Evolutionary conservation across 2,888 invertebrate genomes (phyloP), one percentile per base, ranked within the genome.

Genomic region (Rhagonycha lutea): DNA sequence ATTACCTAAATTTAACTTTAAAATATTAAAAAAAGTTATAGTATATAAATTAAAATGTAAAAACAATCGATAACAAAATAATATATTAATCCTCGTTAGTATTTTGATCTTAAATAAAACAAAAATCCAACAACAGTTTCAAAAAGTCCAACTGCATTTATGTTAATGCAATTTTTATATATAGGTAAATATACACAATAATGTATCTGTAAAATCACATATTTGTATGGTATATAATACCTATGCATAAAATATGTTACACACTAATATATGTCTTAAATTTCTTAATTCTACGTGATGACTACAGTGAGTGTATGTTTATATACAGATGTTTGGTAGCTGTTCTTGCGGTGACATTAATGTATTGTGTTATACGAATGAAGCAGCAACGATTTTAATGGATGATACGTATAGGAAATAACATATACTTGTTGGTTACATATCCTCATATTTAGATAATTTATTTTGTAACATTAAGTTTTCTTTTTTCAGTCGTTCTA

Each of bases 401-500:
- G 76, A 79, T 81, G 77, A 82, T 81, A 81, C 80, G 81, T 78
- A 80, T 78, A 81, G 81, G 80, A 82, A 71, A 78, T 78, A 78
- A 77, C 79, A 65, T 24, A 65, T 81, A 72, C 78, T 75, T 63
- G 70, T 79, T 77, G 78, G 79, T 92, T 91, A 94, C 89, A 94
- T 94, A 89, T 95, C 95, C 90, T 94, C 94, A 90, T 93, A 95
- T 90, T 96, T 96, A 86, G 95, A 93, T 89, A 96, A 90, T 91
- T 95, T 95, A 89, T 96, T 95, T 88, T 96, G 94, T 88, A 96
- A 90, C 88, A 95, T 92, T 91, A 95, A 92, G 88, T 96, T 96
- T 89, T 96, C 96, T 90, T 96, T 96, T 91, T 96, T 96, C 89
- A 96, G 91, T 89, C 95, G 92, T 89, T 96, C 96, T 87, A 96